These are phyloP conservation scores for Macrosoma leucophasiata DNA, from an alignment of 2,888 invertebrate genomes.

Conservation along the genomic window DNA sequence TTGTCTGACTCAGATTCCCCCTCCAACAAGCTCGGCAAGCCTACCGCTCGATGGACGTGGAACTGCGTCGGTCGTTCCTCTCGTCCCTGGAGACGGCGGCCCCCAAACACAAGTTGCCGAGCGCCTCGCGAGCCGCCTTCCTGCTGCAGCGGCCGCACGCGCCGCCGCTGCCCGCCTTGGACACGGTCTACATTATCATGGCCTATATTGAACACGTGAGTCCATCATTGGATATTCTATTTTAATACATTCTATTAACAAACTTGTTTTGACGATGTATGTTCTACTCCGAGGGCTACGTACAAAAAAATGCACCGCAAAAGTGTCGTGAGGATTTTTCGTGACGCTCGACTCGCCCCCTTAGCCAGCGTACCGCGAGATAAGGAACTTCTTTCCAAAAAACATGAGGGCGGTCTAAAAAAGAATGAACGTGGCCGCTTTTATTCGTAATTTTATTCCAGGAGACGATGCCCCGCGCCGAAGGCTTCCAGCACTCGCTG, in stretches of 20 bases:
- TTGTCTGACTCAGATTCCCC: slow-evolving; percentile 77
- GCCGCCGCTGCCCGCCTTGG: slow-evolving; percentile 86
- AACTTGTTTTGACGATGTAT: too few relatives aligned
- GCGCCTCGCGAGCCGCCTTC: slow-evolving; percentile 86
- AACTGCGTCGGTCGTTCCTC: slow-evolving; percentile 84
- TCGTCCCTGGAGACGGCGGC: slow-evolving; percentile 79
- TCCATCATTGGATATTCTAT: slow-evolving; percentile 11
- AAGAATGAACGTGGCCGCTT: too few relatives aligned
- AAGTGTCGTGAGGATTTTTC: too few relatives aligned
- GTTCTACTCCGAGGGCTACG: too few relatives aligned
- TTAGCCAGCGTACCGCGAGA: too few relatives aligned
- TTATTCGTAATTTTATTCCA: too few relatives aligned
- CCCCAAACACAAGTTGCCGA: slow-evolving; percentile 80
- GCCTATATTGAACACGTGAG: slow-evolving; percentile 84
- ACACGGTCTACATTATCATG: slow-evolving; percentile 86
- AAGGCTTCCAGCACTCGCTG: slow-evolving; percentile 58
- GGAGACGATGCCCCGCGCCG: slow-evolving; percentile 45
- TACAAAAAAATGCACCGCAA: too few relatives aligned
- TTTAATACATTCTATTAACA: too few relatives aligned
- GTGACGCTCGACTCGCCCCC: too few relatives aligned
- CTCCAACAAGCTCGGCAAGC: slow-evolving; percentile 90
- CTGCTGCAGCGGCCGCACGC: slow-evolving; percentile 87
- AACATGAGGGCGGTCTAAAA: too few relatives aligned
- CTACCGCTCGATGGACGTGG: slow-evolving; percentile 91
- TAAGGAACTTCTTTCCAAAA: too few relatives aligned